Percentiles rank a stretch among this genome's conserved stretches.
These are phyloP conservation scores for Albula glossodonta DNA, from an alignment of 2,113 vertebrate genomes.

Conservation along the genomic window DNA sequence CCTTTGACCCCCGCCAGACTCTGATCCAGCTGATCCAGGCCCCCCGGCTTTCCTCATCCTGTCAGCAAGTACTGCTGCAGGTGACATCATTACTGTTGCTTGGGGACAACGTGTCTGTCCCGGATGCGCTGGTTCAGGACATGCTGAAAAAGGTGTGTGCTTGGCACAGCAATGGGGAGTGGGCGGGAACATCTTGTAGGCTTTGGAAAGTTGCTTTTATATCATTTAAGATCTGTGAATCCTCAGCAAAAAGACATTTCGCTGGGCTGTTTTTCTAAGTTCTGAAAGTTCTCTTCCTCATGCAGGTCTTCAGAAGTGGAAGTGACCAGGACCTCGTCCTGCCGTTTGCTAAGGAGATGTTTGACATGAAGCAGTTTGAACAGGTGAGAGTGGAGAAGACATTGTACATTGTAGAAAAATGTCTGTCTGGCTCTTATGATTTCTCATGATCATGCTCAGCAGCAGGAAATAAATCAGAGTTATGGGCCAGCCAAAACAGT, in stretches of 20 bases:
- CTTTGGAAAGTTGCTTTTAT: not conserved
- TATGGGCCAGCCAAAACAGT: no score
- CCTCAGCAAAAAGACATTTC: not conserved
- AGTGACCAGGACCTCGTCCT: conserved; percentile 74
- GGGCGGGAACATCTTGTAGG: not conserved
- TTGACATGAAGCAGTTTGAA: conserved; percentile 90
- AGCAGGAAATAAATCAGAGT: no score
- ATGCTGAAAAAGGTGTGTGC: conserved; percentile 77
- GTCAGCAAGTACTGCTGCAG: conserved; percentile 75
- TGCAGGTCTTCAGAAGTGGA: conserved; percentile 79
- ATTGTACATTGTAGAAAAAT: not conserved
- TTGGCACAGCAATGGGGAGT: not conserved
- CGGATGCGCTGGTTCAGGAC: conserved; percentile 70
- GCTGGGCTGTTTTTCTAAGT: not conserved
- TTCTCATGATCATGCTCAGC: no score
- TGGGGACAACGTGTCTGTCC: conserved; percentile 76
- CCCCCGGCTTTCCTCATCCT: conserved; percentile 67
- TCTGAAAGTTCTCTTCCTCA: not conserved
- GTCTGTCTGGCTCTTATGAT: not conserved
- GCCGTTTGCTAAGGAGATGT: conserved; percentile 85
- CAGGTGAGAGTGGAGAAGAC: conserved; percentile 67
- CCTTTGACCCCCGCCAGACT: conserved; percentile 62
- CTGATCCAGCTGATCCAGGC: conserved; percentile 70
- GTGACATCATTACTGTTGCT: conserved; percentile 81
- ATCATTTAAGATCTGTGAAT: not conserved